Evolutionary conservation across 2,113 vertebrate species (phyloP).

Genomic region (Lipotes vexillifer): DNA sequence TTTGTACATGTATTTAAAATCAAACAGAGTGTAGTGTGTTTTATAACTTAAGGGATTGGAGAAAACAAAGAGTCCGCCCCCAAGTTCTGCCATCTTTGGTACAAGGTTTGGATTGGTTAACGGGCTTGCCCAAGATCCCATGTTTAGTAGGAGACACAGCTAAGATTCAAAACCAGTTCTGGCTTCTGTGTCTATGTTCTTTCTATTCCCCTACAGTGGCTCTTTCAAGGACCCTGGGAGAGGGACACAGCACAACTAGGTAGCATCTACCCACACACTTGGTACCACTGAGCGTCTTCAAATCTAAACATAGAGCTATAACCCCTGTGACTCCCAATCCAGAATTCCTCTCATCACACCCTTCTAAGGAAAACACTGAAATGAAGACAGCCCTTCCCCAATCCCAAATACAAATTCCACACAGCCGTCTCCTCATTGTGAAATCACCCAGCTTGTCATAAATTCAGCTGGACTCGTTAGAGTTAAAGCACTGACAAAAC

Average conservation of each 20-base stretch:
- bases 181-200: background rate
- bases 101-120: background rate
- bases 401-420: background rate
- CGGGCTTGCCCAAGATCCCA: background rate
- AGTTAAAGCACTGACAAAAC: slow-evolving; percentile 24
- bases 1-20: background rate
- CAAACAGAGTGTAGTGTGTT: background rate
- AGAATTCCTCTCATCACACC: background rate
- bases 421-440: background rate
- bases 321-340: background rate
- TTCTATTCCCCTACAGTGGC: background rate
- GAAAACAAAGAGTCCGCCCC: background rate
- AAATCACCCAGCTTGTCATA: background rate
- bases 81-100: background rate
- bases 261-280: background rate
- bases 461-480: background rate
- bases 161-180: background rate
- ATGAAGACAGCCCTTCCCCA: background rate
- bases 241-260: background rate
- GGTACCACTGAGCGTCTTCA: background rate
- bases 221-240: background rate
- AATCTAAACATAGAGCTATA: background rate
- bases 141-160: background rate
- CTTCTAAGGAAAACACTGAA: background rate
- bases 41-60: background rate